Conservation (phyloP, 1,140 invertebrate genomes). For the Plutomurus gul region DNA sequence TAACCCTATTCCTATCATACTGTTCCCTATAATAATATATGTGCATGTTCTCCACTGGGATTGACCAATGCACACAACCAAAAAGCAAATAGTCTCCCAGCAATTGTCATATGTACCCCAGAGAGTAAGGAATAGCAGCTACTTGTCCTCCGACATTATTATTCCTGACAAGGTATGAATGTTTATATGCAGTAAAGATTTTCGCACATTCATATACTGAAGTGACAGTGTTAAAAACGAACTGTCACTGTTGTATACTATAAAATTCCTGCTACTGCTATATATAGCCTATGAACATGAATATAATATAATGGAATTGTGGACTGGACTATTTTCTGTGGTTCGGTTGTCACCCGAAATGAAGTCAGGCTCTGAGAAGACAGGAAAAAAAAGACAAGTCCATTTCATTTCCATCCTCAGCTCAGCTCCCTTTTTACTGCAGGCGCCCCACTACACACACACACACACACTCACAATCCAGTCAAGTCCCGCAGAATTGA, state of each 20-base stretch:
- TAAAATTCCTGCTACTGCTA: no score
- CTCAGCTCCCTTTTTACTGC: no score
- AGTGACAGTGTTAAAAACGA: not conserved
- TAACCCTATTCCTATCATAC: no score
- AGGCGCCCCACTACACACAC: no score
- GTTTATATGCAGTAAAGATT: no score
- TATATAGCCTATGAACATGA: no score
- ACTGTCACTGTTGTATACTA: no score
- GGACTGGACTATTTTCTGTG: not conserved
- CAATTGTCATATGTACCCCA: not conserved
- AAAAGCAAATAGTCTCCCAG: not conserved
- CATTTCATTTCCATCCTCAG: constrained; percentile 10
- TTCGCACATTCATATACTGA: not conserved
- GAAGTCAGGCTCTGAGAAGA: not conserved
- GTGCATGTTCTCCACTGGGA: no score
- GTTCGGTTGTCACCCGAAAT: not conserved
- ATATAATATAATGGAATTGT: not conserved
- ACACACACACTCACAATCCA: no score
- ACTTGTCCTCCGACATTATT: no score
- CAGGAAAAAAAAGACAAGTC: not conserved
- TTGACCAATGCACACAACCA: not conserved
- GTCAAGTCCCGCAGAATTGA: not conserved
- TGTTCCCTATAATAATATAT: no score
- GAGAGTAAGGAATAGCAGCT: not conserved
- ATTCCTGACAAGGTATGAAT: no score